These are phyloP conservation scores for Geophilus truncorum DNA, from an alignment of 2,888 invertebrate genomes.

Conservation along the genomic window DNA sequence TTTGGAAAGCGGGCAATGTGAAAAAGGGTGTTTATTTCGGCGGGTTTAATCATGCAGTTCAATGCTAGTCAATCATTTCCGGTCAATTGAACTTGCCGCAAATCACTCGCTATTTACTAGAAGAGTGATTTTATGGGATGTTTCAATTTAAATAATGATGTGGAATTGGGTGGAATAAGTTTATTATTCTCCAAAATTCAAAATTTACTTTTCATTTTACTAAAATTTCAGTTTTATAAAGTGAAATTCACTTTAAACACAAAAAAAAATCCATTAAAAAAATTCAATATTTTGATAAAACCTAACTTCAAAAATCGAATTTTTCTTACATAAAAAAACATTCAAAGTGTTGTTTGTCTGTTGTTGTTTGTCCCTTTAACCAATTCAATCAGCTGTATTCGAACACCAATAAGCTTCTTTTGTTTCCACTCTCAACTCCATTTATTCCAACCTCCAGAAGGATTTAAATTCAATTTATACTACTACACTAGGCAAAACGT, in stretches of 20 bases:
- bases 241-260: too few relatives aligned
- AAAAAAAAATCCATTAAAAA: too few relatives aligned
- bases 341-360: background rate
- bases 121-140: background rate
- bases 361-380: background rate
- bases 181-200: background rate
- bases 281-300: too few relatives aligned
- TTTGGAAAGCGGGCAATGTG: background rate
- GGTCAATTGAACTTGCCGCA: background rate
- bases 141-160: background rate
- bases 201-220: too few relatives aligned
- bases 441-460: background rate
- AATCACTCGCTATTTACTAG: background rate
- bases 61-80: background rate
- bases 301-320: background rate
- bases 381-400: background rate
- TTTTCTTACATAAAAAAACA: background rate
- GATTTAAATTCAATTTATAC: background rate
- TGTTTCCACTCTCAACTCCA: too few relatives aligned
- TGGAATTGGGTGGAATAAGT: too few relatives aligned
- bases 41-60: background rate
- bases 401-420: background rate
- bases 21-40: background rate
- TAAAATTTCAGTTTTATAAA: too few relatives aligned
- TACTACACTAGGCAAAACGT: background rate